These are phyloP conservation scores for Mesocentrotus franciscanus DNA, from an alignment of 53 echinoderm and acorn worm species.

Conservation along the genomic window DNA sequence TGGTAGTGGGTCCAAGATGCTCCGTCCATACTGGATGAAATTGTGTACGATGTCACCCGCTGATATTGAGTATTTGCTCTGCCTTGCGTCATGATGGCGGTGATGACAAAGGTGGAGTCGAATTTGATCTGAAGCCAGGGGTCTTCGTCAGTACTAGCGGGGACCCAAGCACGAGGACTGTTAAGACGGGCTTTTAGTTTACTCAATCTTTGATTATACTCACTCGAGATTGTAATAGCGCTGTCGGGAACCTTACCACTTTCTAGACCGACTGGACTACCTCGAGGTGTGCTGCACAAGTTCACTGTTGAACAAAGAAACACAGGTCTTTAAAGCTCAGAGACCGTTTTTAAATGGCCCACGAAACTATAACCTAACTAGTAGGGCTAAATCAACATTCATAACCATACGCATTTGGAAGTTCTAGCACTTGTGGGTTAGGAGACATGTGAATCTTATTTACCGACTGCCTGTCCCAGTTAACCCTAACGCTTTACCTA, in stretches of 20 bases:
- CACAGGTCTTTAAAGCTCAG: not conserved
- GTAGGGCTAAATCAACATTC: not conserved
- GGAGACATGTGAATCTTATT: not conserved
- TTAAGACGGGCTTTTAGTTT: not conserved
- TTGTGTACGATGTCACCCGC: not conserved
- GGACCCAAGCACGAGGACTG: not conserved
- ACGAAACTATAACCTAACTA: not conserved
- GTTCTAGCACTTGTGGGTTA: not conserved
- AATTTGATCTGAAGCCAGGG: not conserved
- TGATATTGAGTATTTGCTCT: not conserved
- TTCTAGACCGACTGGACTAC: not conserved
- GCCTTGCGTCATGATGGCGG: not conserved
- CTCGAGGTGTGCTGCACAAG: not conserved
- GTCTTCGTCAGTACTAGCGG: not conserved
- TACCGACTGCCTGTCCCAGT: no score
- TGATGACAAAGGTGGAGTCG: not conserved
- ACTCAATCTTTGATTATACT: not conserved
- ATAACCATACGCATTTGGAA: not conserved
- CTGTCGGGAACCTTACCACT: not conserved
- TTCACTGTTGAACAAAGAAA: not conserved
- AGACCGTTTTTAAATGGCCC: not conserved
- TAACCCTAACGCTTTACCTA: no score
- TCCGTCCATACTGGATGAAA: not conserved
- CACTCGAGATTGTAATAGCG: not conserved
- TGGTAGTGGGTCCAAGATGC: not conserved